Base-by-base conservation (phyloP, 2,797 vertebrate genomes). In the Gallirallus australis region DNA sequence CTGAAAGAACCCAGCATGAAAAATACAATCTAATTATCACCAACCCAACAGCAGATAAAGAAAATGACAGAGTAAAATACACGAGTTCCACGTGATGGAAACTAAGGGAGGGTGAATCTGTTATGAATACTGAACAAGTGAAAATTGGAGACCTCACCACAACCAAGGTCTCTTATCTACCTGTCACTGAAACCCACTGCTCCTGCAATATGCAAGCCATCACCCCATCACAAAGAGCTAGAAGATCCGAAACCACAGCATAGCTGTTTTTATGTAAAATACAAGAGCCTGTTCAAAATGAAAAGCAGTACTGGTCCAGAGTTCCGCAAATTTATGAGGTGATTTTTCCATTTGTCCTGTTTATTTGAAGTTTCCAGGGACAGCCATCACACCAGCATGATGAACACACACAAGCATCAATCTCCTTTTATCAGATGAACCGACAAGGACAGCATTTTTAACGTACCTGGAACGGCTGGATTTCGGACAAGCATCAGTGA, bases 1-100 rank as follows among this genome's bases (percentile, higher is more conserved):
- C 85, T 42, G 45, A 82, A 93, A 84, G 81, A 45, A 48, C 39
- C 31, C 91, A 94, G 60, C 69, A 85, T 64, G 72, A 90, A 95
- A 91, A 95, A 60, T 9, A 50, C 54, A 89, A 82, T 66, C 76
- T 72, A 92, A 95, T 94, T 93, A 96, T 86, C 83, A 94, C 92
- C 78, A 88, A 40, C 24, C 11, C 68, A 84, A 78, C 71, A 66
- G 88, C 39, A 92, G 80, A 93, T 90, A 75, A 66, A 87, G 68
- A 64, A 96, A 89, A 57, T 31, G 33, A 87, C 91, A 59, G 47
- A 87, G 57, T 25, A 59, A 60, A 93, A 91, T 2, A 68, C 35
- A n/a, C 8, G 14, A 40, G 28, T 57, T 84, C 42, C 50, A 52
- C 15, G 33, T 6, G 71, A 79, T 28, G 13, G 30, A 65, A 94